Evolutionary conservation across 2,888 invertebrate genomes (phyloP), one percentile per base, ranked within the genome.

Genomic region (Drosophila subquinaria): DNA sequence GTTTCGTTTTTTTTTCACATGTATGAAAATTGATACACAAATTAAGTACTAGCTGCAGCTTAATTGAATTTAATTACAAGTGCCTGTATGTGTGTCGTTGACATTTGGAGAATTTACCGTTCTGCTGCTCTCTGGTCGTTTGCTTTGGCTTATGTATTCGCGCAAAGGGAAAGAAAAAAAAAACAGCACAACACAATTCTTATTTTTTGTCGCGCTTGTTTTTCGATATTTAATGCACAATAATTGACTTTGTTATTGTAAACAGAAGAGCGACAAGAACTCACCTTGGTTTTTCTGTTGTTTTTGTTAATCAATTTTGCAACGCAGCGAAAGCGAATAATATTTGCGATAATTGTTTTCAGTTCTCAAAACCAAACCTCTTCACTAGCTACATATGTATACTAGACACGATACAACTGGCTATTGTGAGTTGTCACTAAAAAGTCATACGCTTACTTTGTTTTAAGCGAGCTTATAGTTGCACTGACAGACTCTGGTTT

Each of bases 31-130:
- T 81, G 69, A 77, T 78, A 80, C 77, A 82, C 76, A 81, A 83
- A 89, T 86, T 84, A 77, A 79, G 78, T 72, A 80, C 73, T 61
- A 56, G 77, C 75, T 77, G 76, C 79, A 61, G 75, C 82, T 88
- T 86, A 90, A 90, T 90, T 90, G 90, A 90, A 88, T 89, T 90
- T 90, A 90, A 90, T 89, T 90, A 88, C 83, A 88, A 72, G 27
- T 56, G 53, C 13, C 10, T 10, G n/a, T 38, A n/a, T 56, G 52
- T 59, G 64, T 69, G 76, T 76, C 80, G 73, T 69, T 74, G 79
- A 71, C 76, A 78, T 76, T 76, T 78, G 66, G 62, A 74, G 79
- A 78, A 78, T 76, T 73, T 74, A 76, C 76, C 79, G 76, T 76
- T 76, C 79, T 63, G 53, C 53, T 71, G 65, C 73, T 76, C 72